phyloP scores from a whole-genome alignment of 2,888 invertebrate genomes.

The Plebejus argus region DNA sequence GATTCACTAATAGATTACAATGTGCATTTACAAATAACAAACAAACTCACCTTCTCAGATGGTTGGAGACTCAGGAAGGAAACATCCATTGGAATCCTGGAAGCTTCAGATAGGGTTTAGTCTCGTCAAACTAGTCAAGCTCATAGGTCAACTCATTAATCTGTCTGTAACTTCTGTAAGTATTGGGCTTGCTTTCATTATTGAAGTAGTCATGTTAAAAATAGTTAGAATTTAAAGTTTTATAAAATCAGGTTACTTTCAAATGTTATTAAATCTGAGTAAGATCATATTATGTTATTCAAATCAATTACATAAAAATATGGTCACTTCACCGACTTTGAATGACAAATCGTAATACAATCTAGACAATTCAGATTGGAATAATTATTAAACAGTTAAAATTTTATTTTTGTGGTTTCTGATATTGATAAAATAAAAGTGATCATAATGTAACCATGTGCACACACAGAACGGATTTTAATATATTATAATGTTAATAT shows the following conservation, averaged over 20 bases:
- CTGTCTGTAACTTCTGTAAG: slow-evolving; percentile 1
- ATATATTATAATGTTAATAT: too few relatives aligned
- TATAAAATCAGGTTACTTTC: not conserved
- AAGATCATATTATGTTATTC: not conserved
- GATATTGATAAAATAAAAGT: too few relatives aligned
- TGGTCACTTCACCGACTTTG: too few relatives aligned
- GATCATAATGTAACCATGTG: too few relatives aligned
- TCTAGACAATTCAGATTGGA: too few relatives aligned
- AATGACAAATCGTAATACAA: too few relatives aligned
- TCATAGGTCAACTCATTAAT: slow-evolving; percentile 7
- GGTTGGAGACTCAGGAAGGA: slow-evolving; percentile 63
- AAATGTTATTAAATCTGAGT: not conserved
- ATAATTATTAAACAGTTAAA: too few relatives aligned
- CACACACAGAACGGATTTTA: too few relatives aligned
- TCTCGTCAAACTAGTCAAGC: slow-evolving; percentile 38
- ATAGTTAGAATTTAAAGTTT: not conserved
- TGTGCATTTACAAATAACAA: slow-evolving; percentile 41
- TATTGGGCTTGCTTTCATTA: not conserved
- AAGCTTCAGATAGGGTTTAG: slow-evolving; percentile 57
- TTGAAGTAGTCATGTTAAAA: not conserved
- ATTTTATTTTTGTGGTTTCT: too few relatives aligned
- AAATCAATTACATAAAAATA: not conserved
- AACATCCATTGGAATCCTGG: slow-evolving; percentile 41
- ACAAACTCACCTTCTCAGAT: slow-evolving; percentile 65
- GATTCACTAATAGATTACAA: slow-evolving; percentile 33